Base-by-base conservation (phyloP, 92 coral and sea anemone species). In the Scolanthus callimorphus region DNA sequence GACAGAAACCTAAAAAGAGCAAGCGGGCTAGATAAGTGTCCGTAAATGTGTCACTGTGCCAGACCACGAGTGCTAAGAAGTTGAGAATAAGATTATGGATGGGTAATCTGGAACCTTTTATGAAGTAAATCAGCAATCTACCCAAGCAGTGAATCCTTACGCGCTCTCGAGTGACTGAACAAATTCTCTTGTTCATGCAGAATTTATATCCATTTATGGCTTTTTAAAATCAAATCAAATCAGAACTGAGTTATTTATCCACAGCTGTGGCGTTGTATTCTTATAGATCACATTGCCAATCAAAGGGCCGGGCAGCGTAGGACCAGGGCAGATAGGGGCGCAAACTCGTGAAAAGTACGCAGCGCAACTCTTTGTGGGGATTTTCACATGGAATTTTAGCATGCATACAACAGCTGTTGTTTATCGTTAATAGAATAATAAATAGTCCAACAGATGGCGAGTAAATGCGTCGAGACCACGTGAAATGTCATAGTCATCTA, bases 341-440 rank as follows among this genome's bases (percentile, higher is more conserved):
- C 67, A 63, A 72, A 82, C 69, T 73, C 69, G 77, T 74, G 52
- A 61, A 49, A 66, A 74, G 60, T 43, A 49, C 80, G 78, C 99
- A 94, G 90, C 85, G 96, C 85, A 78, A 80, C 70, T 80, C 96
- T 89, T 94, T 94, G 99, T 94, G 78, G 96, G 59, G 66, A 82
- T 75, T 86, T 94, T 94, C 99, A 79, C 91, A 88, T 94, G 99
- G 99, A 96, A 94, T 94, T 84, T 85, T 77, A 94, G 85, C 97
- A 91, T 83, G 89, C 85, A 75, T 63, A 71, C 64, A 75, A 73
- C 99, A 94, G 94, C 99, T 94, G 99, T 94, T 90, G 94, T 89
- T 88, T 94, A 78, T 94, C 88, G 83, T 79, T 85, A 94, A 94
- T 89, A 94, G 96, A 94, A 94, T 94, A 89, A 88, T 81, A 89